Conservation (phyloP, 2,888 invertebrate species). For the Hirtodrosophila confusa region DNA sequence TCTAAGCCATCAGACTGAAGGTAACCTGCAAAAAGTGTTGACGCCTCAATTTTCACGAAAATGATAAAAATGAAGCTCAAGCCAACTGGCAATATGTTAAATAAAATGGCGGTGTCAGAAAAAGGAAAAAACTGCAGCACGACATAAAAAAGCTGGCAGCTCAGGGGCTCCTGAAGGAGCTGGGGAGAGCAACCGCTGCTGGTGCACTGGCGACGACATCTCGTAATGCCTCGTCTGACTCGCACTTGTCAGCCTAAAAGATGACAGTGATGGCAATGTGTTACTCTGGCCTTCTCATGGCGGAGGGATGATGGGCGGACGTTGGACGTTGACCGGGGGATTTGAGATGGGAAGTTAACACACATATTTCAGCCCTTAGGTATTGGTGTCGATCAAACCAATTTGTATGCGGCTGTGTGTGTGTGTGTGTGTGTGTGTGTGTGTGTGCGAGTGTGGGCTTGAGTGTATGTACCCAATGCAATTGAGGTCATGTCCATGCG, state of each 20-base stretch:
- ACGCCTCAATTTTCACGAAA: conserved; percentile 37
- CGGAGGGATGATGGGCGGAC: background rate
- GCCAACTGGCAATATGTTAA: conserved; percentile 54
- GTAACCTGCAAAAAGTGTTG: conserved; percentile 40
- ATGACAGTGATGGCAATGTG: conserved; percentile 72
- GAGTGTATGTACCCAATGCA: conserved; percentile 53
- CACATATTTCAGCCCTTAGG: conserved; percentile 63
- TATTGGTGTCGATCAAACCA: conserved; percentile 78
- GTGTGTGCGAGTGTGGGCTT: background rate
- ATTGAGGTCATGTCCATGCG: conserved; percentile 81
- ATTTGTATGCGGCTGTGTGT: conserved; percentile 34
- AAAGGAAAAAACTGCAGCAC: conserved; percentile 14
- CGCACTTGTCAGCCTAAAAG: conserved; percentile 77
- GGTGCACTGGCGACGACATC: conserved; percentile 47
- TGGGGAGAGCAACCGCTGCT: conserved; percentile 7
- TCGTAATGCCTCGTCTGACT: conserved; percentile 67
- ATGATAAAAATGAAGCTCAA: conserved; percentile 14
- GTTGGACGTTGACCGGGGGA: conserved; percentile 6
- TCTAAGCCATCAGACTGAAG: conserved; percentile 11
- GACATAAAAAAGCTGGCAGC: background rate
- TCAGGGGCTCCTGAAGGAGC: background rate
- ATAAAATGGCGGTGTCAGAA: conserved; percentile 22
- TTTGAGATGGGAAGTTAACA: conserved; percentile 38
- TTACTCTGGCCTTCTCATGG: conserved; percentile 43
- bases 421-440: conserved; percentile 10